These are phyloP conservation scores for Chionodraco myersi DNA, from an alignment of 2,113 vertebrate species.

Conservation along the genomic window DNA sequence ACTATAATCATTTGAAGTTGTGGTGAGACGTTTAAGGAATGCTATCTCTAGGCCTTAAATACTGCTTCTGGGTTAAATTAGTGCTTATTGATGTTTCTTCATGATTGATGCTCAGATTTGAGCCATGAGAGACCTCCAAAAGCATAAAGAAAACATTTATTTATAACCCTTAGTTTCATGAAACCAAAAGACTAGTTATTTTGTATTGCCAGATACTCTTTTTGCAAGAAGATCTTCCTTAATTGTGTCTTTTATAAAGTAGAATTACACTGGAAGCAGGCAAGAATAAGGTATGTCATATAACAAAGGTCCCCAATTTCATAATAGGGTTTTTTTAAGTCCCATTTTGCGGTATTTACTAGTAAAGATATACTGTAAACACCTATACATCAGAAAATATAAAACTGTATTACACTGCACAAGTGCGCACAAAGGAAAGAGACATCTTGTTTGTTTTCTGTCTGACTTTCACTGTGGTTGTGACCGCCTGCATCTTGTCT, in stretches of 20 bases:
- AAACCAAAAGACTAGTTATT: background rate
- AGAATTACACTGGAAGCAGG: background rate
- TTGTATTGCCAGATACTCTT: too few species aligned
- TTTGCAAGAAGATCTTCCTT: background rate
- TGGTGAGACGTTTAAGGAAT: conserved; percentile 2
- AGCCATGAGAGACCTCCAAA: background rate
- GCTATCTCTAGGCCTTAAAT: conserved; percentile 8
- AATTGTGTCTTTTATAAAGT: background rate
- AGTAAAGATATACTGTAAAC: background rate
- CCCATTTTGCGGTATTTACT: background rate
- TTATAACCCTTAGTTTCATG: background rate
- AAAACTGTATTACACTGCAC: too few species aligned
- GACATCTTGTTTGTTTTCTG: background rate
- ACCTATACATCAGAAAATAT: background rate
- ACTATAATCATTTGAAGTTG: too few species aligned
- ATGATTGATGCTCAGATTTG: conserved; percentile 5
- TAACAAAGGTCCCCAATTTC: background rate
- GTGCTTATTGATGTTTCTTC: background rate
- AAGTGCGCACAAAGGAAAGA: background rate
- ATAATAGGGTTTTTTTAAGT: background rate
- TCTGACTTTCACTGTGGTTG: background rate
- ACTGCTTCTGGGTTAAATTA: conserved; percentile 3
- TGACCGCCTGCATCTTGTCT: background rate
- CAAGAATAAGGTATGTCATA: background rate
- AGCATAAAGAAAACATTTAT: background rate